Base-by-base conservation (phyloP, 2,888 invertebrate species). In the Tenodera sinensis region DNA sequence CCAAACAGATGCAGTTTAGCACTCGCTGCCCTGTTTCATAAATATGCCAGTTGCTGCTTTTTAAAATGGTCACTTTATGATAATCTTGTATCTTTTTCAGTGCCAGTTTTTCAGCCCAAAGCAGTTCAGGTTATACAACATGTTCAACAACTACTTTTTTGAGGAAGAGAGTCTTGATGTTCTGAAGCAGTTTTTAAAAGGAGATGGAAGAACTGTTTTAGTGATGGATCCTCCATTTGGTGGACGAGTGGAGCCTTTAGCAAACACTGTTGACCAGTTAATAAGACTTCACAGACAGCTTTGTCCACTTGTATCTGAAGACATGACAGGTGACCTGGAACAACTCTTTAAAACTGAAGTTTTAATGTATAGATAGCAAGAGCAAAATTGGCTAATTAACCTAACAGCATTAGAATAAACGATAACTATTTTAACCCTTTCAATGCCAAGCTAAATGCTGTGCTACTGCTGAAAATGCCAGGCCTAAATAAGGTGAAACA, bases 161-260 rank as follows among this genome's bases (percentile, higher is more conserved):
- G 95, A 96, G 91, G 89, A 90, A 28, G 90, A 90, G 12, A 85
- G 90, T 90, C 83, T 90, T 89, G n/a, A 91, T 83, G 12, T 92
- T 92, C 90, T 91, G 85, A 28, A 83, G 2, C 83, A 89, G 54
- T 91, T 91, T 84, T 83, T 92, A 28, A 83, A 28, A 91, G 94
- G 93, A 87, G 92, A 93, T 20, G 93, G 93, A 2, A 93, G 94
- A 90, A 93, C 94, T 28, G 95, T 95, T 87, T 93, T 97, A 34
- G 94, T 98, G 34, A 96, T 96, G 91, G 98, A 98, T 93, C 98
- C 98, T 71, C 98, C 98, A 1, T 99, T 98, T 93, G 98, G 98
- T 0, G 98, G 98, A 0, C 94, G 98, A 89, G 96, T 98, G 0
- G 98, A 98, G 92, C 96, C 97, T 0, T 94, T 98, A 15, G 95